A percentile compares a stretch with the other conserved stretches of the same genome.
Evolutionary conservation across 2,888 invertebrate genomes (phyloP).

Genomic region (Protonemura montana): DNA sequence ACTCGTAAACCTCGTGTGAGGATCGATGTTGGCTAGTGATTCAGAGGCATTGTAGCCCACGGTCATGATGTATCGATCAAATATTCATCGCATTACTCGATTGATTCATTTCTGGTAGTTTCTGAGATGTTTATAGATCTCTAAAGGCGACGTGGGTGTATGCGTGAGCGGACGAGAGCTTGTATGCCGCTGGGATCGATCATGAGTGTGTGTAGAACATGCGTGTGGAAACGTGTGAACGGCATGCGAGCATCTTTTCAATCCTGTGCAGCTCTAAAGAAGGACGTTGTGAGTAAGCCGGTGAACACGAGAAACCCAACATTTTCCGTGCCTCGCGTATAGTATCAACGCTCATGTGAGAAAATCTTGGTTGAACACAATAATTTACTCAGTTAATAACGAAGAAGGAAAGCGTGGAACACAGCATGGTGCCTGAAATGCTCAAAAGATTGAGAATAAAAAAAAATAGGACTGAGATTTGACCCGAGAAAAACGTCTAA

Average conservation of each 20-base stretch:
- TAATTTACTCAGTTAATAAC: background rate
- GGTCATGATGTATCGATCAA: conserved; percentile 35
- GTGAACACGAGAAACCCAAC: background rate
- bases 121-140: background rate
- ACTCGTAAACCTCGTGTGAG: conserved; percentile 18
- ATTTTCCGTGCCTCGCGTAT: background rate
- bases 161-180: background rate
- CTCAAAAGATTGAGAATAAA: too few relatives aligned
- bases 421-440: too few relatives aligned
- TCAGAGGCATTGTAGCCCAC: conserved; percentile 13
- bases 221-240: background rate
- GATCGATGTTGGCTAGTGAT: conserved; percentile 31
- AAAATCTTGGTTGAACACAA: background rate
- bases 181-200: background rate
- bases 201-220: background rate
- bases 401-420: too few relatives aligned
- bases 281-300: background rate
- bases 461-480: too few relatives aligned
- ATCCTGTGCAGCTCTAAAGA: background rate
- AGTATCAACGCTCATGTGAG: background rate
- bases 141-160: background rate
- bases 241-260: background rate
- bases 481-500: too few relatives aligned
- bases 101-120: conserved; percentile 26
- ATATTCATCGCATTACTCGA: conserved; percentile 28